These are phyloP conservation scores for Speoplatyrhinus poulsoni DNA, from an alignment of 2,113 vertebrate species.

Conservation along the genomic window DNA sequence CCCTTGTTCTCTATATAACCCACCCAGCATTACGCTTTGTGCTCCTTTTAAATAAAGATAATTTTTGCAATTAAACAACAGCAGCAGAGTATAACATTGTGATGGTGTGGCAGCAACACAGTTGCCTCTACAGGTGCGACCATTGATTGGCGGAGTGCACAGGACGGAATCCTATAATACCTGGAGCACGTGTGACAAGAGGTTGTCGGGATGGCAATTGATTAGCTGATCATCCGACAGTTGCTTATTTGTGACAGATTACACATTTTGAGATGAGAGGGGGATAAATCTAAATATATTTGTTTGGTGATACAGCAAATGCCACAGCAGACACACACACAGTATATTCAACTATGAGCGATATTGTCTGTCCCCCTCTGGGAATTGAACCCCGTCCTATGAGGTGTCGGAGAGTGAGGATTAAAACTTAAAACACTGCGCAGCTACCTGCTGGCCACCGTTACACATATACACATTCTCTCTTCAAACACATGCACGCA, in stretches of 20 bases:
- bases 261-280: slow-evolving; percentile 19
- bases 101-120: background rate
- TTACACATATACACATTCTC: background rate
- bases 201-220: slow-evolving; percentile 30
- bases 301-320: slow-evolving; percentile 13
- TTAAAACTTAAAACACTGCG: too few relatives aligned
- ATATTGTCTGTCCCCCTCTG: too few relatives aligned
- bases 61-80: background rate
- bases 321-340: slow-evolving; percentile 14
- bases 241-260: slow-evolving; percentile 26
- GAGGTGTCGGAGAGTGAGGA: too few relatives aligned
- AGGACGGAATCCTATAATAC: slow-evolving; percentile 40
- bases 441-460: too few relatives aligned
- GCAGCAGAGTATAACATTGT: background rate
- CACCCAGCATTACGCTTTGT: too few relatives aligned
- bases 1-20: too few relatives aligned
- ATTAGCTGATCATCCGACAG: slow-evolving; percentile 47
- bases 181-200: slow-evolving; percentile 20
- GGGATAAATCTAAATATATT: slow-evolving; percentile 35
- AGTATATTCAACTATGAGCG: background rate
- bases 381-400: too few relatives aligned
- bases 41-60: too few relatives aligned
- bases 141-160: slow-evolving; percentile 28
- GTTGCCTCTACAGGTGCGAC: background rate
- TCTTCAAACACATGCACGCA: slow-evolving; percentile 15